Evolutionary conservation across 1,140 invertebrate species (phyloP), one percentile per base, ranked within the genome.

Genomic region (Tetramorium simillimum): DNA sequence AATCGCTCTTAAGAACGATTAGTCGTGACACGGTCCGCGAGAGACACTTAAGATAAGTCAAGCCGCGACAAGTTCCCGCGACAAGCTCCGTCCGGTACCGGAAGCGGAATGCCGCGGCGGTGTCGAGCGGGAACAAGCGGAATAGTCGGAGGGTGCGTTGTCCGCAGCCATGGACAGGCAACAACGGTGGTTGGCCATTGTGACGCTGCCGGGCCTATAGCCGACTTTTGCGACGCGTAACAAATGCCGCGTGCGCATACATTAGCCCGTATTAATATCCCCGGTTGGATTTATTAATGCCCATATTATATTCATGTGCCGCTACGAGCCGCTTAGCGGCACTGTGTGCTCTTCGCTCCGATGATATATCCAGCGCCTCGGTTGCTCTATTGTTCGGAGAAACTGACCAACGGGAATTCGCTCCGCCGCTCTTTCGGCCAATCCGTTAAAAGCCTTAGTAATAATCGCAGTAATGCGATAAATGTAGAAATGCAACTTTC

Each of bases 211-310:
- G 40, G 49, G 73, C 10, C n/a, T 49, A 51, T 37, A 62, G 33
- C 18, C 28, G 87, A 92, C 86, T 92, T 92, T 92, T 89, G 91
- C 87, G 85, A 87, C 91, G 85, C 75, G 76, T 92, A 93, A 93
- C 92, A 93, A 92, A 93, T 93, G 90, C 88, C 85, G 75, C 85
- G 91, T 65, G 76, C 81, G 91, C 91, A 92, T 93, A 92, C 92
- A 93, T 93, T 94, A 94, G 92, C 89, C 51, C 91, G 92, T 91
- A 93, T 94, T 94, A 94, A 93, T 93, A 94, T 85, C 88, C 89
- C 43, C 60, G 91, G 88, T 92, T 92, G 90, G 90, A 94, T 93
- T 93, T 93, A 94, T 94, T 94, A 94, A 93, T 94, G 91, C 86
- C 89, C 91, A 91, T 92, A 94, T 93, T 92, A 94, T 94, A 94